phyloP scores from a whole-genome alignment of 1,140 invertebrate species.

The Drosophila pseudoobscura region DNA sequence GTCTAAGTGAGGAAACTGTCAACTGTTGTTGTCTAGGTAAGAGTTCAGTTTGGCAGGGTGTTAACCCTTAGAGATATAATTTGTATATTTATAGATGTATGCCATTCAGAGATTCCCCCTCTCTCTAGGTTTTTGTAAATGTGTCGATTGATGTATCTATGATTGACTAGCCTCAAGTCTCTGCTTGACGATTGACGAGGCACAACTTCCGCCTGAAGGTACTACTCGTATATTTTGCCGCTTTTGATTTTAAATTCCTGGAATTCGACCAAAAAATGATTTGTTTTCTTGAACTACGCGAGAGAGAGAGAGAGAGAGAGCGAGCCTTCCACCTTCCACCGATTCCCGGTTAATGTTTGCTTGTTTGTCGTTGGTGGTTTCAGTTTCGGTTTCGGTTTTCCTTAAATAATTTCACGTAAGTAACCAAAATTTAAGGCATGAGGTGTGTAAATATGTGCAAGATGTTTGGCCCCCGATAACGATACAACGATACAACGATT shows the following conservation, averaged over 20 bases:
- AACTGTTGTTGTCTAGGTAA: no score
- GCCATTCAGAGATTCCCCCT: no score
- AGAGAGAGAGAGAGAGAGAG: background rate
- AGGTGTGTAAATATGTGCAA: conserved; percentile 71
- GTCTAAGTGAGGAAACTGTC: no score
- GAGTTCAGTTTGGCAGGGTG: no score
- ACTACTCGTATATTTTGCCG: conserved; percentile 49
- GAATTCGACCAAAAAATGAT: conserved; percentile 67
- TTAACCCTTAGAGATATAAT: no score
- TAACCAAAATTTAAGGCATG: conserved; percentile 47
- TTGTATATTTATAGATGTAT: no score
- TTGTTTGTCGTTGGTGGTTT: conserved; percentile 59
- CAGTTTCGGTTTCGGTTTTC: conserved; percentile 56
- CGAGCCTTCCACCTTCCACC: conserved; percentile 16
- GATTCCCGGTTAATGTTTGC: conserved; percentile 79
- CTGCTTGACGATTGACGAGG: conserved; percentile 57
- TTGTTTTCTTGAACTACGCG: conserved; percentile 49
- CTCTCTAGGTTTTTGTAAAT: background rate
- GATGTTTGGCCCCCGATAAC: conserved; percentile 74
- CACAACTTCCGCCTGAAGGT: conserved; percentile 62
- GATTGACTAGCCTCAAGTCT: conserved; percentile 55
- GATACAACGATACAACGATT: background rate
- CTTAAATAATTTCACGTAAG: conserved; percentile 73
- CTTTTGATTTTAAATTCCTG: conserved; percentile 76
- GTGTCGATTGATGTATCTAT: conserved; percentile 62